Evolutionary conservation across 2,797 vertebrate genomes (phyloP).

Genomic region (Gambelia wislizenii): DNA sequence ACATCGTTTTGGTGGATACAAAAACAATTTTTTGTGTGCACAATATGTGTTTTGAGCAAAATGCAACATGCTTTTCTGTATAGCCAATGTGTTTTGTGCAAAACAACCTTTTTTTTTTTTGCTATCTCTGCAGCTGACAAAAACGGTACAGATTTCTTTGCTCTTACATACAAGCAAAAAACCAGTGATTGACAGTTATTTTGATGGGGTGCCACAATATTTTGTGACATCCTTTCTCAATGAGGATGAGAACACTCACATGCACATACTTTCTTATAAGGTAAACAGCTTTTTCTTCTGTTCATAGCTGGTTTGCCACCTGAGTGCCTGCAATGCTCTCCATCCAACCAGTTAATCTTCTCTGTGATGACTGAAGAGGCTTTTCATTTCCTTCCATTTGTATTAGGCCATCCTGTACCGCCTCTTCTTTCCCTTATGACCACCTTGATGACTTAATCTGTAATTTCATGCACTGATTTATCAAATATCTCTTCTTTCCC

Average conservation of each 20-base stretch:
- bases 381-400: slow-evolving; percentile 39
- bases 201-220: no score
- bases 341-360: slow-evolving; percentile 40
- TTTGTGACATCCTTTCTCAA: no score
- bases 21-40: no score
- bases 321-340: slow-evolving; percentile 39
- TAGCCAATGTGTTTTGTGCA: no score
- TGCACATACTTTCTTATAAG: slow-evolving; percentile 30
- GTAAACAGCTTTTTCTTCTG: not conserved
- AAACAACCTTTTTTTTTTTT: no score
- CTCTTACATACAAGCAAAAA: no score
- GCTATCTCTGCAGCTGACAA: no score
- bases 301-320: slow-evolving; percentile 12
- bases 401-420: not conserved
- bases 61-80: no score
- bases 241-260: not conserved
- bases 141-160: no score
- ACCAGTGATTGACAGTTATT: no score
- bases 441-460: not conserved
- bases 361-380: not conserved
- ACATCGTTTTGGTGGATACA: no score
- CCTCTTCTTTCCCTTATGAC: not conserved
- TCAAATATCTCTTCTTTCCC: slow-evolving; percentile 45
- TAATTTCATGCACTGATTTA: slow-evolving; percentile 54
- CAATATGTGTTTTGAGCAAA: no score